Evolutionary conservation across 2,797 vertebrate genomes (phyloP), one percentile per base, ranked within the genome.

Genomic region (Podargus strigoides): DNA sequence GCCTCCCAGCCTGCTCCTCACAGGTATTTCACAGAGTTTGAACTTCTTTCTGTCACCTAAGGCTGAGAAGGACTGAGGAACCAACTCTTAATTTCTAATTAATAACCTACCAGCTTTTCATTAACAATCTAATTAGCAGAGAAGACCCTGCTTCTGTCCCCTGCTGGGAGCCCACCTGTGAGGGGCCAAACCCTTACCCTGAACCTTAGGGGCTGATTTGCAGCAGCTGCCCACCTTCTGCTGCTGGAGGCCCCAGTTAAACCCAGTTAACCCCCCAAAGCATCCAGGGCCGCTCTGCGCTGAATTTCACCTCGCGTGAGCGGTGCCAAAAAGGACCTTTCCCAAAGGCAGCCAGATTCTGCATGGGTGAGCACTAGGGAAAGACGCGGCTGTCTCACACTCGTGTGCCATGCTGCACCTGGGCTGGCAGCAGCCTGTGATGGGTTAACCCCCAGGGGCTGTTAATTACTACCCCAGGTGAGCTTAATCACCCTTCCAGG

Each of bases 361-460:
- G 13, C 0, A 0, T 1, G 9, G 28, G 13, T 5, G 22, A 27
- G 30, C 0, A 0, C 52, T 36, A 36, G 2, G 3, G 1, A 7
- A 3, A 16, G 14, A 4, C 0, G 0, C 13, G 7, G 67, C 14
- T 1, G 3, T 28, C 53, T 58, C 15, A 6, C 0, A 0, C 10
- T 0, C 0, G 8, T 30, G 14, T 1, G 1, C 70, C 12, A 19
- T 14, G 9, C 12, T 66, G 34, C 7, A 10, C 9, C 27, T 16
- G 14, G 27, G 3, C 5, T 16, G 27, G 70, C 42, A 41, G 23
- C 1, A 8, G 11, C 42, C 22, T 21, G 12, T 3, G 3, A 49
- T 36, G 20, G 2, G 14, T 63, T 58, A 42, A 27, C 6, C 14
- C 7, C 15, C 19, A 4, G 34, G 36, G 22, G 26, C 26, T 8